Base-by-base conservation (phyloP, 2,113 vertebrate species). In the Leucoraja erinaceus region DNA sequence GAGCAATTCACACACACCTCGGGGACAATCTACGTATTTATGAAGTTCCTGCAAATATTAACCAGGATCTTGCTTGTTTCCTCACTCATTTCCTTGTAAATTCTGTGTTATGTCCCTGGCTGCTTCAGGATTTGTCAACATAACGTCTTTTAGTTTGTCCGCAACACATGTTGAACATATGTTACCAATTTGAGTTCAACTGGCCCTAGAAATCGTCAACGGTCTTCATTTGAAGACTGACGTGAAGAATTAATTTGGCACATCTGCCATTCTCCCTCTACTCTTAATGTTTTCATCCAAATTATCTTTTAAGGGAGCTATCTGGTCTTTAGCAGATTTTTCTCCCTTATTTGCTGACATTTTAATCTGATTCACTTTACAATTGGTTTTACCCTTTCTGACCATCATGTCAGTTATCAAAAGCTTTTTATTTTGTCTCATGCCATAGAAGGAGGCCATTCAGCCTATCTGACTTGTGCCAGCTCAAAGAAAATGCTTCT, bases 21-120 rank as follows among this genome's bases (percentile, higher is more conserved):
- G 54, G 68, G 14, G 70, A 91, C 68, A 72, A 72, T 72, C 68
- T 72, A 25, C 11, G 33, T 72, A 91, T 91, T 91, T 91, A 91
- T 74, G 68, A 68, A 91, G 90, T 25, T 91, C 90, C 20, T 74
- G 68, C 20, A 54, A 70, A 28, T 74, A 72, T 91, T 91, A 91
- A 91, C 90, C 90, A 91, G 90, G 68, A 22, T 28, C 90, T 91
- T 91, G 63, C 90, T 54, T 91, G 54, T 91, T 91, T 91, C 90
- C 90, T 91, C 66, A 74, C 90, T 91, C 90, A 91, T 72, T 91
- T 91, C 90, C 90, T 91, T 70, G 8, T 72, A 72, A 70, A 90
- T 90, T 70, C 31, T 70, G 31, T 25, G 88, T 33, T 90, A 70
- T 38, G 22, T 91, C 68, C 68, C 90, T 20, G 54, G 70, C 90